Evolutionary conservation across 2,888 invertebrate genomes (phyloP).

Genomic region (Mimas tiliae): DNA sequence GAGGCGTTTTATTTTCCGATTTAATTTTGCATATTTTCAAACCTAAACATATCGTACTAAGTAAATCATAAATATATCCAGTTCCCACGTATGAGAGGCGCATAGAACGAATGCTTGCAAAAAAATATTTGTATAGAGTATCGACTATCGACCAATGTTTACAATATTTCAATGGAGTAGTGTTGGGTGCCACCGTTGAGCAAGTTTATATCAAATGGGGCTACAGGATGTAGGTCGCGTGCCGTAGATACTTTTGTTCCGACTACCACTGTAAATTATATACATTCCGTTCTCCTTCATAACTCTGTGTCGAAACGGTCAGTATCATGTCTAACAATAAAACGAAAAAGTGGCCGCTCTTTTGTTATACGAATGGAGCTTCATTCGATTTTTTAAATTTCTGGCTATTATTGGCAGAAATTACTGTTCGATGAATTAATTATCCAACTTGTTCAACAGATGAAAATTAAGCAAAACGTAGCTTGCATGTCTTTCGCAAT

Average conservation of each 20-base stretch:
- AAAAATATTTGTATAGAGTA: conserved; percentile 3
- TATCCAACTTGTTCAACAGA: not conserved
- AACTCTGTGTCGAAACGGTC: conserved; percentile 61
- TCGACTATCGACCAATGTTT: conserved; percentile 31
- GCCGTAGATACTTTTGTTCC: conserved; percentile 66
- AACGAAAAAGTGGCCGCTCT: conserved; percentile 37
- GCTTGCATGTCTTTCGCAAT: conserved; percentile 32
- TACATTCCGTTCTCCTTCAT: conserved; percentile 69
- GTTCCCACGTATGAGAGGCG: not conserved
- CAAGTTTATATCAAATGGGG: conserved; percentile 53
- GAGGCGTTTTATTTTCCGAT: too few relatives aligned
- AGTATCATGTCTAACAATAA: conserved; percentile 26
- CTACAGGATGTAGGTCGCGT: conserved; percentile 64
- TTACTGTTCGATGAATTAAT: conserved; percentile 28
- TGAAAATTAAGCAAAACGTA: conserved; percentile 7
- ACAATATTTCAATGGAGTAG: conserved; percentile 34
- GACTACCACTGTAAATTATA: conserved; percentile 67
- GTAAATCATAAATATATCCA: not conserved
- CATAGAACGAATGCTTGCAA: not conserved
- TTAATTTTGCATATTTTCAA: too few relatives aligned
- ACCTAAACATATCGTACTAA: not conserved
- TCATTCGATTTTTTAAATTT: conserved; percentile 41
- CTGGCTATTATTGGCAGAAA: conserved; percentile 31
- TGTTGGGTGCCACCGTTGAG: conserved; percentile 35
- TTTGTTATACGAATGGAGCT: conserved; percentile 39